Base-by-base conservation (phyloP, 2,797 vertebrate genomes). In the Hipposideros larvatus region DNA sequence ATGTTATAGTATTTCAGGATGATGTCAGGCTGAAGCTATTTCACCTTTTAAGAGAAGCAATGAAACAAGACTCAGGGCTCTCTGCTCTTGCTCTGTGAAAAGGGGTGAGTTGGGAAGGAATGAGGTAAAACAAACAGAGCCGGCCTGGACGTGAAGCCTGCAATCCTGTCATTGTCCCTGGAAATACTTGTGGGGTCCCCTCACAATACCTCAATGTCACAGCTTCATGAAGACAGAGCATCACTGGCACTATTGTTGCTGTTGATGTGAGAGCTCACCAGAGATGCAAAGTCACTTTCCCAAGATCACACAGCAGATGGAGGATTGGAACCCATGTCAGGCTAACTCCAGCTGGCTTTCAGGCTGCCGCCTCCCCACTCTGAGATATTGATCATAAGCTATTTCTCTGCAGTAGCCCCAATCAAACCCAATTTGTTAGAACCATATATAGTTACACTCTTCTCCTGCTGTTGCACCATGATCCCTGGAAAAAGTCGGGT, bases 1-100 rank as follows among this genome's bases (percentile, higher is more conserved):
- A 98, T 98, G 98, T 98, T 98, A 98, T 98, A 98, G 98, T 98
- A 95, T 98, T 98, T 98, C 98, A 98, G 96, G 95, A 98, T 98
- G 98, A 99, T 98, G 98, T 98, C 98, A 98, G 97, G 90, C 98
- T 97, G 80, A 71, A 98, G 98, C 91, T 98, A 98, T 98, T 98
- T 98, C 97, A 98, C 98, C 98, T 98, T 98, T 98, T 97, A 98
- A 98, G 97, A 97, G 98, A 98, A 98, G 98, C 97, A 97, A 28
- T 98, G 98, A 98, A 96, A 95, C 96, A 97, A 96, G 97, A 97
- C 96, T 98, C 95, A 85, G 87, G 48, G 73, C 53, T 96, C 88
- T 95, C 79, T 90, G 94, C 75, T 95, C 96, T 96, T 14, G 86
- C 82, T 97, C 97, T 95, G 86, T 3, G 28, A 63, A 87, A 91